Evolutionary conservation across 64 coral and sea anemone species (phyloP).

Genomic region (Orbicella faveolata): DNA sequence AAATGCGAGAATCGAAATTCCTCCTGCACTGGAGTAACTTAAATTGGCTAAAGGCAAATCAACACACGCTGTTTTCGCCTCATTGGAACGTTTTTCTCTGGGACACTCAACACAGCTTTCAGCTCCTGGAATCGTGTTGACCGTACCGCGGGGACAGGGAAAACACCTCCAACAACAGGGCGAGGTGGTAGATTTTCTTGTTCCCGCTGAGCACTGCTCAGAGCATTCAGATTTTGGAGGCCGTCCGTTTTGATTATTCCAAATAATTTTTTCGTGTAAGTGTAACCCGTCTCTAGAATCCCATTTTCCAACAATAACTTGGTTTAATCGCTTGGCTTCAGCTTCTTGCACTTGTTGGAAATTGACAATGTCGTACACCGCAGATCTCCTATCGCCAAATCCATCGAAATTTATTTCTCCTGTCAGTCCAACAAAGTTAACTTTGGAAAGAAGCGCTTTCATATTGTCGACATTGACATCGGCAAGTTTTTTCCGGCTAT

Average conservation of each 20-base stretch:
- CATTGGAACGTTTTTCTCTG: conserved; percentile 12
- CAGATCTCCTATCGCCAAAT: background rate
- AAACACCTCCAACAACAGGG: conserved; percentile 75
- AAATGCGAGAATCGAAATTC: conserved; percentile 37
- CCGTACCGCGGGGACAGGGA: conserved; percentile 11
- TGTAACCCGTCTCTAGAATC: too few relatives aligned
- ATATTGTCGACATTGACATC: conserved; percentile 21
- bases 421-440: conserved; percentile 33
- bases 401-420: conserved; percentile 16
- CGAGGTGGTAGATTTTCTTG: conserved; percentile 9
- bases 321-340: background rate
- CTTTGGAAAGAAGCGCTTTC: conserved; percentile 4
- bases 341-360: background rate
- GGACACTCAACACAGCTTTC: conserved; percentile 59
- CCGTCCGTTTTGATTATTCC: conserved; percentile 31
- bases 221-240: conserved; percentile 58
- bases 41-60: conserved; percentile 25
- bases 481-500: background rate
- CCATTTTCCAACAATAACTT: conserved; percentile 21
- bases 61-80: conserved; percentile 29
- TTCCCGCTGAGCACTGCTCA: conserved; percentile 45
- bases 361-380: conserved; percentile 19
- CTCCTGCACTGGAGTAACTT: background rate
- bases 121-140: conserved; percentile 23
- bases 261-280: background rate